Evolutionary conservation across 2,888 invertebrate species (phyloP).

Genomic region (Papilio demoleus): DNA sequence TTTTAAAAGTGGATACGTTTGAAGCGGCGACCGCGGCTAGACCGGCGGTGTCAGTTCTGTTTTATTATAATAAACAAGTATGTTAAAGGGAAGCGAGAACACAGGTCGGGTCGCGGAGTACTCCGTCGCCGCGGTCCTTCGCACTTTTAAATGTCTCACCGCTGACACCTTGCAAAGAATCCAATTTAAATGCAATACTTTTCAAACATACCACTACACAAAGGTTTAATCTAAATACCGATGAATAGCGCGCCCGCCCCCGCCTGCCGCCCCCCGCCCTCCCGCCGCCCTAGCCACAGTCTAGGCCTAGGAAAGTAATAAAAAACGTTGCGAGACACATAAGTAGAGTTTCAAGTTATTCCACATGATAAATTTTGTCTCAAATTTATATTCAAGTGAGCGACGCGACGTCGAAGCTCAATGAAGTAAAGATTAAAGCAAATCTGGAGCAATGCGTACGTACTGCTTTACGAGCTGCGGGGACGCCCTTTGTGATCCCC

Average conservation of each 20-base stretch:
- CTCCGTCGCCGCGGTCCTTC: too few species aligned
- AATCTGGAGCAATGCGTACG: conserved; percentile 7
- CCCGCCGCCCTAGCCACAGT: background rate
- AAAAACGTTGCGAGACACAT: background rate
- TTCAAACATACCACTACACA: background rate
- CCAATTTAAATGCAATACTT: conserved; percentile 8
- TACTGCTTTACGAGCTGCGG: conserved; percentile 14
- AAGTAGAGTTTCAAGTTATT: background rate
- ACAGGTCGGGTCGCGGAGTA: too few species aligned
- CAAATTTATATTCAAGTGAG: conserved; percentile 16
- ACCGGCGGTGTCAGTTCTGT: too few species aligned
- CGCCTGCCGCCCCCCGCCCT: background rate
- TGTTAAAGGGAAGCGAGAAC: too few species aligned
- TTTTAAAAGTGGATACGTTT: too few species aligned
- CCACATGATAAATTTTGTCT: too few species aligned
- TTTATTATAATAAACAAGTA: too few species aligned
- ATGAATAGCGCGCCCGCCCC: background rate
- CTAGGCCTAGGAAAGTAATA: background rate
- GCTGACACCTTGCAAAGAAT: background rate
- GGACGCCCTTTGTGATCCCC: background rate
- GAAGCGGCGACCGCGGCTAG: too few species aligned
- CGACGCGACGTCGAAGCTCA: conserved; percentile 10
- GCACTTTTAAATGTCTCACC: too few species aligned
- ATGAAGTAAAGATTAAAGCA: conserved; percentile 14
- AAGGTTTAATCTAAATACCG: background rate